phyloP scores from a whole-genome alignment of 2,797 vertebrate species.

The Sebastes oblongus region DNA sequence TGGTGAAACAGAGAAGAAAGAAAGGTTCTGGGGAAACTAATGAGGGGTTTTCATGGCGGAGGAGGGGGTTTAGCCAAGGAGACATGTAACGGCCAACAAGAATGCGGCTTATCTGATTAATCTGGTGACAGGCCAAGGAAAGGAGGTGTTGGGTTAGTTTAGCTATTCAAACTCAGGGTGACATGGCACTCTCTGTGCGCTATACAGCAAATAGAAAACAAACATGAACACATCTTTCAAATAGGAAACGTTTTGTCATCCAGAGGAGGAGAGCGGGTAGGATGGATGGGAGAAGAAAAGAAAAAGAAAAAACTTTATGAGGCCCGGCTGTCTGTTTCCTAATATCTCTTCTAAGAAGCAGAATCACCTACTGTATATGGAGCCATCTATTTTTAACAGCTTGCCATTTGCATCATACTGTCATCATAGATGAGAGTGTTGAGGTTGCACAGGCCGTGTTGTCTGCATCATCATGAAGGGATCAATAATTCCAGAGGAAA shows the following conservation, averaged over 20 bases:
- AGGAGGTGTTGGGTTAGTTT: background rate
- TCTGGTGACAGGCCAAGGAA: conserved; percentile 28
- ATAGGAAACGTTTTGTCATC: background rate
- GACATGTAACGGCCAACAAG: conserved; percentile 49
- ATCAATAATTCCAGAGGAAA: background rate
- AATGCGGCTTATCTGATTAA: conserved; percentile 58
- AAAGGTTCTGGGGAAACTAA: conserved; percentile 37
- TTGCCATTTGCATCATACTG: conserved; percentile 25
- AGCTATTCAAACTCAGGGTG: background rate
- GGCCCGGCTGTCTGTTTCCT: background rate
- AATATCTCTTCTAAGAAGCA: conserved; percentile 11
- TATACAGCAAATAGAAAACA: background rate
- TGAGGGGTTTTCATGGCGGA: conserved; percentile 27
- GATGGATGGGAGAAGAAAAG: background rate
- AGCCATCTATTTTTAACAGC: conserved; percentile 37
- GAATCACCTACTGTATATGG: background rate
- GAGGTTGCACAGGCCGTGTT: background rate
- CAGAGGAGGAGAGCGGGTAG: background rate
- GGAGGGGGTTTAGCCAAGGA: conserved; percentile 37
- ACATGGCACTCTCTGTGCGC: background rate
- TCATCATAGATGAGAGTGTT: background rate
- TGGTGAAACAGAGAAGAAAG: conserved; percentile 16
- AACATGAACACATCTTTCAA: background rate
- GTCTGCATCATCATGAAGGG: background rate
- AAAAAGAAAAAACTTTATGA: background rate